Evolutionary conservation across 2,888 invertebrate species (phyloP).

Genomic region (Drosophila aldrichi): DNA sequence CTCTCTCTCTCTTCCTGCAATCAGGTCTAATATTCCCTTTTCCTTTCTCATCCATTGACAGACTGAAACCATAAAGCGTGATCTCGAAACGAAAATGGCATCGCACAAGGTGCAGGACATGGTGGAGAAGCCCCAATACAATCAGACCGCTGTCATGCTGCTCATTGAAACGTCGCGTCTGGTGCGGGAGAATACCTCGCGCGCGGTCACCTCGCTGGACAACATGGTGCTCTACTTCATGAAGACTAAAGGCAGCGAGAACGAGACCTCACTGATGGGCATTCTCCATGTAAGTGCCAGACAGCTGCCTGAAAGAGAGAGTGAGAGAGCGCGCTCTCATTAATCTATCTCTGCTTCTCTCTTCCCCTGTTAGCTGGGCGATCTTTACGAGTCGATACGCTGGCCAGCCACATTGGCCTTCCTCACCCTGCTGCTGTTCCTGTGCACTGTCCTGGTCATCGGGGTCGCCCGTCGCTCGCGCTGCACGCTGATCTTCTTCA

Average conservation of each 20-base stretch:
- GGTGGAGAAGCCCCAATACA: slow-evolving; percentile 91
- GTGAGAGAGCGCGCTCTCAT: not conserved
- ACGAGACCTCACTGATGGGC: slow-evolving; percentile 84
- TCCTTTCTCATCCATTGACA: slow-evolving; percentile 81
- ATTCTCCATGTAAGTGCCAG: slow-evolving; percentile 81
- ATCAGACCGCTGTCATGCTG: slow-evolving; percentile 91
- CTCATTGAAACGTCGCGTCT: slow-evolving; percentile 89
- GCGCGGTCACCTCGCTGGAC: slow-evolving; percentile 87
- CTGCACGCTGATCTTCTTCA: slow-evolving; percentile 95
- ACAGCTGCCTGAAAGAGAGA: not conserved
- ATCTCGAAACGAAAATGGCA: slow-evolving; percentile 90
- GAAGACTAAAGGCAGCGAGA: slow-evolving; percentile 84
- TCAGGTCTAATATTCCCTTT: not conserved
- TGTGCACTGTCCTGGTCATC: slow-evolving; percentile 85
- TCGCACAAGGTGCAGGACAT: slow-evolving; percentile 90
- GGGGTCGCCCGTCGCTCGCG: slow-evolving; percentile 88
- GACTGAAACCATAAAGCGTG: slow-evolving; percentile 91
- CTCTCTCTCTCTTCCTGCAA: not conserved
- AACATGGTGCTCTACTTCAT: slow-evolving; percentile 85
- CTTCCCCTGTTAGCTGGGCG: slow-evolving; percentile 77
- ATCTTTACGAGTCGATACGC: slow-evolving; percentile 85
- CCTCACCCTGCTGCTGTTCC: slow-evolving; percentile 83
- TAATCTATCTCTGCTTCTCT: not conserved
- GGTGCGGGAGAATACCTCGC: slow-evolving; percentile 90
- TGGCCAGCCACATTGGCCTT: slow-evolving; percentile 86